These are phyloP conservation scores for Perca fluviatilis DNA, from an alignment of 2,113 vertebrate species.

Conservation along the genomic window DNA sequence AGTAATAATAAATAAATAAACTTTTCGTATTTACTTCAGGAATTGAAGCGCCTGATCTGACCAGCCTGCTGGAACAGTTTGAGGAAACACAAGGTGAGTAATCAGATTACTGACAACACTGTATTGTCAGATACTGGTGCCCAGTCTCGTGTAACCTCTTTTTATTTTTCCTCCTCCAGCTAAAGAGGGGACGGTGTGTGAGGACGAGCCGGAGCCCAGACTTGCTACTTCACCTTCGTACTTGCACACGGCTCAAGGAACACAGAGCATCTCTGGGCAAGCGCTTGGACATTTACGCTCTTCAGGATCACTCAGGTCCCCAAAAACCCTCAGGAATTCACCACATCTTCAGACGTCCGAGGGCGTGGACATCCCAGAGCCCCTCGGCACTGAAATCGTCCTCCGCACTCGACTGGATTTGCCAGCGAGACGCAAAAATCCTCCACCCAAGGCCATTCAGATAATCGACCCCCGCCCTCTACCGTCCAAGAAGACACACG, in stretches of 20 bases:
- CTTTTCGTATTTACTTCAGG: slow-evolving; percentile 77
- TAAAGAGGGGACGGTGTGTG: slow-evolving; percentile 82
- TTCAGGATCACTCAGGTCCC: not conserved
- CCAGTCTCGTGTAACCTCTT: not conserved
- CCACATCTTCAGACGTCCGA: not conserved
- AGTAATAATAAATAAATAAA: no score
- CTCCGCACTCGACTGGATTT: slow-evolving; percentile 86
- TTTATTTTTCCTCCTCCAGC: slow-evolving; percentile 83
- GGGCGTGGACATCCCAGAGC: slow-evolving; percentile 45
- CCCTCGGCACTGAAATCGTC: slow-evolving; percentile 75
- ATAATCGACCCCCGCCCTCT: slow-evolving; percentile 86
- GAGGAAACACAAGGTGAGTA: slow-evolving; percentile 94
- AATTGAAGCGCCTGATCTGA: slow-evolving; percentile 93
- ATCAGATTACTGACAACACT: not conserved
- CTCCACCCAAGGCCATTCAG: slow-evolving; percentile 74
- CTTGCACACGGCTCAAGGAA: not conserved
- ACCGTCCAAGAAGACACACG: slow-evolving; percentile 63
- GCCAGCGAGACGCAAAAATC: slow-evolving; percentile 48
- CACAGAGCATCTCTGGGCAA: slow-evolving; percentile 8
- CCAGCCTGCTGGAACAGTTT: slow-evolving; percentile 95
- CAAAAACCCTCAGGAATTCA: not conserved
- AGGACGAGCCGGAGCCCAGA: not conserved
- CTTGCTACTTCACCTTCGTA: slow-evolving; percentile 5
- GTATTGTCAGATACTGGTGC: not conserved
- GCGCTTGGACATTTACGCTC: slow-evolving; percentile 2